Evolutionary conservation across 2,888 invertebrate genomes (phyloP).

Genomic region (Cryptus viduatorius): DNA sequence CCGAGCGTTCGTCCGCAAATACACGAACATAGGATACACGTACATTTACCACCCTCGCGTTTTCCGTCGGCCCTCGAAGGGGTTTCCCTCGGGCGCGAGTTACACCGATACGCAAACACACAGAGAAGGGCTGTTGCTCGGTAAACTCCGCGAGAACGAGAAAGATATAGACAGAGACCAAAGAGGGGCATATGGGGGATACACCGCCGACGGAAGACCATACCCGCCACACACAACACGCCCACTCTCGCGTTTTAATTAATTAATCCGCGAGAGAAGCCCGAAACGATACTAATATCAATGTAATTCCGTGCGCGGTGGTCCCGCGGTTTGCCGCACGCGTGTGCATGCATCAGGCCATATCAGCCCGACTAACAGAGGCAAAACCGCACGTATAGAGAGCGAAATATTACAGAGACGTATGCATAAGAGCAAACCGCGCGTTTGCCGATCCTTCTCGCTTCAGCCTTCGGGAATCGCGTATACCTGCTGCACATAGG

Average conservation of each 20-base stretch:
- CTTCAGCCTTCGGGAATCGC: too few relatives aligned
- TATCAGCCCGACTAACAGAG: constrained; percentile 49
- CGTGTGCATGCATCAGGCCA: constrained; percentile 75
- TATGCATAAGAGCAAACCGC: too few relatives aligned
- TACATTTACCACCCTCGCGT: constrained; percentile 10
- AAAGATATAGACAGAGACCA: background rate
- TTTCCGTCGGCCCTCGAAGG: constrained; percentile 16
- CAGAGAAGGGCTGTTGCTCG: background rate
- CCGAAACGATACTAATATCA: constrained; percentile 83
- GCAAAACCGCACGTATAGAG: constrained; percentile 41
- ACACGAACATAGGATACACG: background rate
- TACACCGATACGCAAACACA: background rate
- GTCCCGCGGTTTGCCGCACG: constrained; percentile 81
- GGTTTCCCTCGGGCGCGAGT: background rate
- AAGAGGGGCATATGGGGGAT: background rate
- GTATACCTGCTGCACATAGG: too few relatives aligned
- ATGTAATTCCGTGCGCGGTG: constrained; percentile 80
- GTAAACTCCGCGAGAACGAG: background rate
- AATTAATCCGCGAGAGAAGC: constrained; percentile 80
- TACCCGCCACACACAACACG: constrained; percentile 13
- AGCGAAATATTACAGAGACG: background rate
- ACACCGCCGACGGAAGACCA: constrained; percentile 40
- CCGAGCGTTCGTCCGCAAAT: constrained; percentile 43
- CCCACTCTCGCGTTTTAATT: constrained; percentile 79
- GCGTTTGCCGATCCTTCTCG: too few relatives aligned